A percentile compares a stretch with the other conserved stretches of the same genome.
Evolutionary conservation across 2,113 vertebrate genomes (phyloP).

Genomic region (Rhea americana): DNA sequence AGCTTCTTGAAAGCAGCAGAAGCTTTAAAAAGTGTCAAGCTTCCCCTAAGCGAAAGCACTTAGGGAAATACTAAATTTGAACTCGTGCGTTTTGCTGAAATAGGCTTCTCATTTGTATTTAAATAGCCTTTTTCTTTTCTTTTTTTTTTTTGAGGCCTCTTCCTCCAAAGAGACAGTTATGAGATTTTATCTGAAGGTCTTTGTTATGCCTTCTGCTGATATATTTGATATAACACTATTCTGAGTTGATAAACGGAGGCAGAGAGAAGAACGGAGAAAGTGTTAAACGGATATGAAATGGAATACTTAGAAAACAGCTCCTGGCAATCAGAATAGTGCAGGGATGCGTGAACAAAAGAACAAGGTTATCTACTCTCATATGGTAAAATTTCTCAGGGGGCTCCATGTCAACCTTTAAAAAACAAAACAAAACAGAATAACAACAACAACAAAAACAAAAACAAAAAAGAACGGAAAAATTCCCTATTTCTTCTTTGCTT

Average conservation of each 20-base stretch:
- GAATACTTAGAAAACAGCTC: slow-evolving; percentile 53
- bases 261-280: slow-evolving; percentile 51
- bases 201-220: slow-evolving; percentile 32
- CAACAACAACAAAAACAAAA: slow-evolving; percentile 28
- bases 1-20: background rate
- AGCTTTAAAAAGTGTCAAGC: background rate
- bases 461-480: background rate
- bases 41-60: background rate
- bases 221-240: slow-evolving; percentile 13
- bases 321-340: slow-evolving; percentile 45
- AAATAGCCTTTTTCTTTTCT: background rate
- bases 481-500: slow-evolving; percentile 12
- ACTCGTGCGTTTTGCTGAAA: background rate
- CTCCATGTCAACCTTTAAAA: slow-evolving; percentile 52
- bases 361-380: slow-evolving; percentile 63
- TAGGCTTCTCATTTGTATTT: background rate
- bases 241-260: slow-evolving; percentile 57
- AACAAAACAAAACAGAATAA: slow-evolving; percentile 14
- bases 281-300: slow-evolving; percentile 57
- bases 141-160: background rate
- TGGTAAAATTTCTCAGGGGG: slow-evolving; percentile 52
- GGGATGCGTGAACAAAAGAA: slow-evolving; percentile 63
- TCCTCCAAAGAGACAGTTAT: background rate
- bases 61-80: slow-evolving; percentile 6
- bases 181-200: slow-evolving; percentile 25